These are phyloP conservation scores for Dicyrtomina minuta DNA, from an alignment of 2,888 invertebrate species.

Conservation along the genomic window DNA sequence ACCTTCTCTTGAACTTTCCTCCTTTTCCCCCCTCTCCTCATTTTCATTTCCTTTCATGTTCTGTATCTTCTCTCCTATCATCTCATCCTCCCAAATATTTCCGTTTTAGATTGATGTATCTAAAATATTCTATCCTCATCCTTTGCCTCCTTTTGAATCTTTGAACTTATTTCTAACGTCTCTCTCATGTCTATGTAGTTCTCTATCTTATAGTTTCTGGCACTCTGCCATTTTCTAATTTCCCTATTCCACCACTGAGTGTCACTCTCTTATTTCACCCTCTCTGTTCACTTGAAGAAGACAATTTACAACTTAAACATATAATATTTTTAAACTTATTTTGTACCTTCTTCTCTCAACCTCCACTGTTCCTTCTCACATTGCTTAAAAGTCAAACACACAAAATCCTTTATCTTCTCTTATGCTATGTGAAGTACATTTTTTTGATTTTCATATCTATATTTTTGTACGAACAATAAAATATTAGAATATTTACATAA, in stretches of 20 bases:
- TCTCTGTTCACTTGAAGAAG: no score
- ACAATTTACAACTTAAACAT: no score
- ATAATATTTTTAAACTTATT: neutral
- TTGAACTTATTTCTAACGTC: neutral
- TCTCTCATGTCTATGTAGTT: neutral
- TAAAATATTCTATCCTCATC: no score
- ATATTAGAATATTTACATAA: conserved; percentile 5
- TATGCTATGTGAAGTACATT: conserved; percentile 2
- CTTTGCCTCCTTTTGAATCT: neutral
- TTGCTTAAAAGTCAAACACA: neutral
- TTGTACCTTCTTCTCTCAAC: neutral
- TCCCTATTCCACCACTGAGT: neutral
- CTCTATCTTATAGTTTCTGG: neutral
- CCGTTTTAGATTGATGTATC: no score
- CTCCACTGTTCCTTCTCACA: neutral
- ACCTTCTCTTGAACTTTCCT: neutral
- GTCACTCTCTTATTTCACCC: no score
- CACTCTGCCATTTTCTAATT: neutral
- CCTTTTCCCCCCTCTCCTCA: neutral
- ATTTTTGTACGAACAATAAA: conserved; percentile 13
- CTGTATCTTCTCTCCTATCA: neutral
- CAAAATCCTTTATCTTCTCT: neutral
- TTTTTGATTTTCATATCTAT: neutral
- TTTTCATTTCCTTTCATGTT: neutral
- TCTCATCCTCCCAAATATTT: neutral